Evolutionary conservation across 2,888 invertebrate species (phyloP), one percentile per base, ranked within the genome.

Genomic region (Lasius fuliginosus): DNA sequence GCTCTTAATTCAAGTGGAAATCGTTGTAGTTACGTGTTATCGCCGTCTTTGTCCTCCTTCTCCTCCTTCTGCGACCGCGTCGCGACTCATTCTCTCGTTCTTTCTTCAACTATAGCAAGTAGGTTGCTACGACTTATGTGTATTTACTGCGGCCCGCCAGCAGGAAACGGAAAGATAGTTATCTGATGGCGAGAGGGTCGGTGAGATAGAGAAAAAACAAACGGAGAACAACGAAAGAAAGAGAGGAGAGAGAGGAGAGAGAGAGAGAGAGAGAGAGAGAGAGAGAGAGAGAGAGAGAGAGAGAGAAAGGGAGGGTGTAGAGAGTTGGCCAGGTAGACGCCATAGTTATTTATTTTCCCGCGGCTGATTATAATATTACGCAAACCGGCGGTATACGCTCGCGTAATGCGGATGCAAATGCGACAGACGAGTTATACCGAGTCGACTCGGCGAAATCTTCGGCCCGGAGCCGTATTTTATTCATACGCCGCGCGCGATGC

Each of bases 281-380:
- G n/a, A n/a, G 23, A 15, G 53, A 71, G 58, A 56, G 67, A 23
- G 40, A 36, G 27, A 60, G 42, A 30, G 79, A 53, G 62, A 33
- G 30, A 9, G 6, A 30, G 18, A 68, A 27, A 27, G 60, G 12
- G 36, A 69, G 23, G 6, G 69, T 58, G 60, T 23, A 79, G 68
- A 79, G 79, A 69, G 69, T 60, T 79, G 79, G 69, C 60, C 85
- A 64, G 83, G 81, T 85, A 89, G 89, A 88, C 90, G 90, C 86
- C 88, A 86, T 87, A 86, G 90, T 91, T 93, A 91, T 93, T 92
- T 93, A 92, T 93, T 92, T 92, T 92, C 90, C 90, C 87, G 88
- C 84, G 85, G 88, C 90, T 92, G 92, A 93, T 93, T 93, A 92
- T 92, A 93, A 93, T 93, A 93, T 93, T 94, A 92, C 93, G 93